phyloP scores from a whole-genome alignment of 2,888 invertebrate genomes.

The Pollenia angustigena region DNA sequence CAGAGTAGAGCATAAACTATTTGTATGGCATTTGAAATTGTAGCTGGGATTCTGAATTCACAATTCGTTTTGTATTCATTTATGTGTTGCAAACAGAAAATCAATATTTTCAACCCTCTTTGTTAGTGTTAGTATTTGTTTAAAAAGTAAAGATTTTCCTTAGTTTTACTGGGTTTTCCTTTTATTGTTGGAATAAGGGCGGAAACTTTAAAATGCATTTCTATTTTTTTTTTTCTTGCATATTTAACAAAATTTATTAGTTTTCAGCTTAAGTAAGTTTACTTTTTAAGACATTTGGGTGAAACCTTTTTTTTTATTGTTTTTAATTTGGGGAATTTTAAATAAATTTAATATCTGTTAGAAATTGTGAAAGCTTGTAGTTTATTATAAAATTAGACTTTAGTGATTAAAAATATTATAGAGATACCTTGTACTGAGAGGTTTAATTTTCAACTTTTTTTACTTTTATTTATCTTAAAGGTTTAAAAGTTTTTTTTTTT shows the following conservation, averaged over 20 bases:
- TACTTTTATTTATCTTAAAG: neutral
- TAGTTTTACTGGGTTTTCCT: neutral
- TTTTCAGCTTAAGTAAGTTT: neutral
- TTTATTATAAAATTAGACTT: neutral
- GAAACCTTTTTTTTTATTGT: too few species aligned
- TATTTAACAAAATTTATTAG: slow-evolving; percentile 25
- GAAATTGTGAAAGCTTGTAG: neutral
- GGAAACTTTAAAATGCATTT: slow-evolving; percentile 47
- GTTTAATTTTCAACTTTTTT: neutral
- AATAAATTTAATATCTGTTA: too few species aligned
- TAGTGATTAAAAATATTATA: too few species aligned
- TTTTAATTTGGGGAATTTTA: too few species aligned
- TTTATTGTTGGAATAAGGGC: slow-evolving; percentile 39
- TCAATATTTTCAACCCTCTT: slow-evolving; percentile 67
- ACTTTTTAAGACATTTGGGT: neutral
- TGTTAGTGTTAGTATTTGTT: neutral
- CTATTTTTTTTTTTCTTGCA: slow-evolving; percentile 9
- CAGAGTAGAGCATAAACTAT: slow-evolving; percentile 6
- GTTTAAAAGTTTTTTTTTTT: neutral
- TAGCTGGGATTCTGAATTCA: slow-evolving; percentile 18
- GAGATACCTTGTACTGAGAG: too few species aligned
- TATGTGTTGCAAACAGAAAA: slow-evolving; percentile 58
- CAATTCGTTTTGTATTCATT: slow-evolving; percentile 23
- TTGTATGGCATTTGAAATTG: slow-evolving; percentile 43
- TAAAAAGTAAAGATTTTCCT: too few species aligned